These are phyloP conservation scores for Masticophis lateralis DNA, from an alignment of 2,797 vertebrate genomes.

Conservation along the genomic window DNA sequence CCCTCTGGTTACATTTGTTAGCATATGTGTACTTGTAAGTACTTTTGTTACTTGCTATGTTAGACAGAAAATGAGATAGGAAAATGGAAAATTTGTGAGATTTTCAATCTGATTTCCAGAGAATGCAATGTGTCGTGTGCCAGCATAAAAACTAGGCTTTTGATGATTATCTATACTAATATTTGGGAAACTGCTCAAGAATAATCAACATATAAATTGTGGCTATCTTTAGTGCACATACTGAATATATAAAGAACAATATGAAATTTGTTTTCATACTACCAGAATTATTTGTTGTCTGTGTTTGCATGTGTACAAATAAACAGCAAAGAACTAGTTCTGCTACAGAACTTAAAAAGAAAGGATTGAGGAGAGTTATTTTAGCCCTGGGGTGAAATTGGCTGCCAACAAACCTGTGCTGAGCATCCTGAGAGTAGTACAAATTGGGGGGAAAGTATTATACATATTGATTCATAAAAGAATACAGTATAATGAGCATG, in stretches of 20 bases:
- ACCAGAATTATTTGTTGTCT: background rate
- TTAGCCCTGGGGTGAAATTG: background rate
- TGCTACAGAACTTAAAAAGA: background rate
- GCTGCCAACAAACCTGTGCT: background rate
- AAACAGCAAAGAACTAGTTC: background rate
- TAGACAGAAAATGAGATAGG: background rate
- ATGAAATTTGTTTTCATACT: background rate
- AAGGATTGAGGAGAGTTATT: background rate
- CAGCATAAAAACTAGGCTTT: slow-evolving; percentile 13
- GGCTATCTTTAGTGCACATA: background rate
- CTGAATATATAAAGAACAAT: slow-evolving; percentile 15
- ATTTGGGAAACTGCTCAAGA: slow-evolving; percentile 8
- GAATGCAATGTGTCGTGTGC: background rate
- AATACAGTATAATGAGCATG: too few species aligned
- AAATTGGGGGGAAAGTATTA: too few species aligned
- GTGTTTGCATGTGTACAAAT: background rate
- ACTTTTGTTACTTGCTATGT: background rate
- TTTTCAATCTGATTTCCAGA: slow-evolving; percentile 12
- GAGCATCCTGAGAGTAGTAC: background rate
- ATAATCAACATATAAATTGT: slow-evolving; percentile 8
- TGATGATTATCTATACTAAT: background rate
- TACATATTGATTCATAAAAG: too few species aligned
- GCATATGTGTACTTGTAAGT: background rate
- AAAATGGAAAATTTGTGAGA: background rate
- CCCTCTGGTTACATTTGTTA: background rate